Percentiles rank a stretch among this genome's conserved stretches.
These are phyloP conservation scores for Mimumesa dahlbomi DNA, from an alignment of 2,888 invertebrate species.

Conservation along the genomic window DNA sequence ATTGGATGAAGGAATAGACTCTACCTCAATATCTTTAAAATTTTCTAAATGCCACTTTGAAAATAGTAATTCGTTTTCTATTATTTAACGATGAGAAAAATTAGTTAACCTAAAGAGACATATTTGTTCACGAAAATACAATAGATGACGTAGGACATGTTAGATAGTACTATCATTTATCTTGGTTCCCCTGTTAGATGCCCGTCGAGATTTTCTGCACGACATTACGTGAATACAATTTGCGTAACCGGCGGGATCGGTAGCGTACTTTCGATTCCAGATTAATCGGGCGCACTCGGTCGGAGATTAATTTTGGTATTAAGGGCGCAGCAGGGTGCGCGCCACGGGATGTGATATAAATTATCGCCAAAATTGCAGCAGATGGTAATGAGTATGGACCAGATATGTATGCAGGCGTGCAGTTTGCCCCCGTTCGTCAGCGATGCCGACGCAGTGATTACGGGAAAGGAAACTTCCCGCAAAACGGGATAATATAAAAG, in stretches of 20 bases:
- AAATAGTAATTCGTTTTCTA: no score
- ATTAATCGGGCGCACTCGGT: constrained; percentile 63
- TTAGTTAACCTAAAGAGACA: no score
- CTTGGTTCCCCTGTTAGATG: background rate
- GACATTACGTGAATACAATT: background rate
- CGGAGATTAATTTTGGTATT: constrained; percentile 74
- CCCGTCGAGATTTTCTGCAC: background rate
- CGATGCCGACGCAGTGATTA: constrained; percentile 19
- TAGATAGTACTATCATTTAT: background rate
- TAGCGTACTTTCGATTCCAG: constrained; percentile 55
- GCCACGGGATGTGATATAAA: constrained; percentile 67
- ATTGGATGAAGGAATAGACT: no score
- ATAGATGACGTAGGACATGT: background rate
- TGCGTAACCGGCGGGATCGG: constrained; percentile 52
- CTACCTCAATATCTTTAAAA: no score
- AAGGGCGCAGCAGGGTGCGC: constrained; percentile 69
- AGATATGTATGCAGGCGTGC: constrained; percentile 16
- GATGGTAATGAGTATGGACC: constrained; percentile 62
- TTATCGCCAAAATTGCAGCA: constrained; percentile 70
- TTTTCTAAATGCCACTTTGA: no score
- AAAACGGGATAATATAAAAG: background rate
- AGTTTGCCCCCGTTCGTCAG: constrained; percentile 31
- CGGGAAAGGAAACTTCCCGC: background rate
- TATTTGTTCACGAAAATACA: no score
- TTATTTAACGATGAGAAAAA: no score